phyloP scores from a whole-genome alignment of 2,888 invertebrate species.

The Litoditis marina region DNA sequence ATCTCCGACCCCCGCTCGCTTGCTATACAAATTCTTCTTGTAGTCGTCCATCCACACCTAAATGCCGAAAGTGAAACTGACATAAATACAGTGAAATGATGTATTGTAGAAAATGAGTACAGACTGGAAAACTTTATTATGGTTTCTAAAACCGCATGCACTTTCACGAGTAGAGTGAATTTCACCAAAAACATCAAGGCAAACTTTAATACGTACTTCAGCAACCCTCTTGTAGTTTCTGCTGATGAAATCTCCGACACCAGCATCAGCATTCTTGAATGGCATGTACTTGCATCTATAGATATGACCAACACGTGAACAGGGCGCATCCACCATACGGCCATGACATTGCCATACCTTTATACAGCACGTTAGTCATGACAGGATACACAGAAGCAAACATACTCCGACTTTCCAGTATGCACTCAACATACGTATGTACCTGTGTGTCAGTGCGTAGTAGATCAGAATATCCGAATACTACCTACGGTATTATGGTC shows the following conservation, averaged over 20 bases:
- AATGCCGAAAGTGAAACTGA: neutral
- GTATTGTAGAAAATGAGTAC: no score
- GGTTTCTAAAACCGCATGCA: neutral
- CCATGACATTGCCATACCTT: conserved; percentile 68
- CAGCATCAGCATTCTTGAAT: conserved; percentile 68
- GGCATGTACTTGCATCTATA: conserved; percentile 63
- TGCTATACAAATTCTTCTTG: conserved; percentile 77
- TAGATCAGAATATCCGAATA: no score
- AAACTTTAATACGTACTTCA: no score
- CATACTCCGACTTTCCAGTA: no score
- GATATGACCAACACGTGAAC: conserved; percentile 67
- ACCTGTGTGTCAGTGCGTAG: no score
- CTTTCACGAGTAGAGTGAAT: neutral
- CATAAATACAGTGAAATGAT: no score
- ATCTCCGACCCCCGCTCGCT: conserved; percentile 68
- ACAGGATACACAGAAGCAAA: no score
- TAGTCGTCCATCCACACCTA: conserved; percentile 97
- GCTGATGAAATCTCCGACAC: conserved; percentile 74
- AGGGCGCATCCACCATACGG: conserved; percentile 67
- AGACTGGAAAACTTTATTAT: neutral
- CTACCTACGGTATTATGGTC: no score
- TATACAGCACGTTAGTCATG: no score
- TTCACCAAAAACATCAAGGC: neutral
- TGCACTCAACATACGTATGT: no score
- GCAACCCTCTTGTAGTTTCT: conserved; percentile 61